Conservation (phyloP, 2,797 vertebrate genomes). For the Sylvia borin region DNA sequence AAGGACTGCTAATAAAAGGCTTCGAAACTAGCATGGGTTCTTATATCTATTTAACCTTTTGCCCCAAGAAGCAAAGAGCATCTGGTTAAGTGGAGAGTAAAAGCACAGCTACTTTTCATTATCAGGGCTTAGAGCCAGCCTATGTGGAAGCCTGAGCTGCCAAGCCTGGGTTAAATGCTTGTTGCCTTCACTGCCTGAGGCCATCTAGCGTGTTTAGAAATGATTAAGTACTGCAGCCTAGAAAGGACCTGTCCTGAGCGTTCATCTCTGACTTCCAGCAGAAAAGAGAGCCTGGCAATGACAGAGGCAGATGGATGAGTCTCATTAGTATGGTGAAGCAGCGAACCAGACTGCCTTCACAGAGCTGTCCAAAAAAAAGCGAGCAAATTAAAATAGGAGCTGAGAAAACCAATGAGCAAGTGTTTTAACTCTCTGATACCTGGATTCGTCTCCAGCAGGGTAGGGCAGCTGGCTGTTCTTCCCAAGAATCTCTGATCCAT, state of each 20-base stretch:
- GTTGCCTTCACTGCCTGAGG: conserved; percentile 87
- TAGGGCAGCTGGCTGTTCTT: conserved; percentile 17
- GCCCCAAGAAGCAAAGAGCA: conserved; percentile 84
- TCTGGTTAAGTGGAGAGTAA: conserved; percentile 84
- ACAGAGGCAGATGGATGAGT: conserved; percentile 89
- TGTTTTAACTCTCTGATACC: conserved; percentile 83
- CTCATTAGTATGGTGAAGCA: conserved; percentile 87
- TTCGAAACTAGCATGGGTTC: conserved; percentile 79
- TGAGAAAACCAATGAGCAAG: conserved; percentile 79
- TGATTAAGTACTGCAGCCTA: conserved; percentile 89
- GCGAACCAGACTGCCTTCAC: conserved; percentile 86
- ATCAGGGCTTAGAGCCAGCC: conserved; percentile 81
- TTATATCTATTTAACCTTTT: conserved; percentile 86
- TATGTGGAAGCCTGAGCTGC: conserved; percentile 78
- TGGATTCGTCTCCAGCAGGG: conserved; percentile 65
- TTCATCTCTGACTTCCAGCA: conserved; percentile 89
- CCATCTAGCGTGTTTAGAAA: conserved; percentile 88
- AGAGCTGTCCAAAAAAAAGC: conserved; percentile 83
- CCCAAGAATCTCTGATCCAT: conserved; percentile 29
- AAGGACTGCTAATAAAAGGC: conserved; percentile 81
- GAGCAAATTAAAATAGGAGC: conserved; percentile 84
- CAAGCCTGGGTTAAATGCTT: conserved; percentile 88
- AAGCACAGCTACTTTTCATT: conserved; percentile 83
- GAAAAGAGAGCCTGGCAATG: conserved; percentile 86
- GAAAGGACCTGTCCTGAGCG: conserved; percentile 89